Evolutionary conservation across 1,140 invertebrate species (phyloP), one percentile per base, ranked within the genome.

Genomic region (Drosophila burlai): DNA sequence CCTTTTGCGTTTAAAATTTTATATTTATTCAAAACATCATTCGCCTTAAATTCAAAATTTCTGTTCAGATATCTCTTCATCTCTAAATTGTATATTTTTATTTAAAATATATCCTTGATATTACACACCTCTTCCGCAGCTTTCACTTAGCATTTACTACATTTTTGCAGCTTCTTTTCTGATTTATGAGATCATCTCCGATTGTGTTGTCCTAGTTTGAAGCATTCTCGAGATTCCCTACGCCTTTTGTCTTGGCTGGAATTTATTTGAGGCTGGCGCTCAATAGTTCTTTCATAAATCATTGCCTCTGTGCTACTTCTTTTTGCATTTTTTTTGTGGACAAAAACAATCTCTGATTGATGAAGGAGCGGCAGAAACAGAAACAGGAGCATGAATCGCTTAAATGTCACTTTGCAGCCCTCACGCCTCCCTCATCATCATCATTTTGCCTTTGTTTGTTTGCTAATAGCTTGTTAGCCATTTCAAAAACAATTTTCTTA

Each of bases 391-490:
- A 72, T 72, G 68, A 72, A 83, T 52, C 49, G 72, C 59, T 77
- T 68, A 84, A 83, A 72, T 84, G 65, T 76, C 81, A 80, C 62
- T 84, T 80, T 49, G 47, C 62, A 45, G 29, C 31, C 57, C 46
- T 34, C 38, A 18, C 21, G 54, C 54, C 54, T n/a, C 21, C 66
- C 16, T 18, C 83, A 55, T 80, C 63, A 59, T 63, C 83, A 55
- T 79, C 63, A 58, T 77, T 64, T 60, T 52, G 67, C 58, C 73
- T 87, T 83, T 80, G 83, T 89, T 87, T 87, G 83, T 81, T 89
- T 80, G 84, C 84, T 87, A 89, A 87, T 87, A 87, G 84, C 84
- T 89, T 87, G 84, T 87, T 87, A 87, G 85, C 84, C 84, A 89
- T 87, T 87, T 87, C 81, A 81, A 89, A 87, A 87, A 84, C 84